Evolutionary conservation across 2,797 vertebrate genomes (phyloP).

Genomic region (Coilia nasus): DNA sequence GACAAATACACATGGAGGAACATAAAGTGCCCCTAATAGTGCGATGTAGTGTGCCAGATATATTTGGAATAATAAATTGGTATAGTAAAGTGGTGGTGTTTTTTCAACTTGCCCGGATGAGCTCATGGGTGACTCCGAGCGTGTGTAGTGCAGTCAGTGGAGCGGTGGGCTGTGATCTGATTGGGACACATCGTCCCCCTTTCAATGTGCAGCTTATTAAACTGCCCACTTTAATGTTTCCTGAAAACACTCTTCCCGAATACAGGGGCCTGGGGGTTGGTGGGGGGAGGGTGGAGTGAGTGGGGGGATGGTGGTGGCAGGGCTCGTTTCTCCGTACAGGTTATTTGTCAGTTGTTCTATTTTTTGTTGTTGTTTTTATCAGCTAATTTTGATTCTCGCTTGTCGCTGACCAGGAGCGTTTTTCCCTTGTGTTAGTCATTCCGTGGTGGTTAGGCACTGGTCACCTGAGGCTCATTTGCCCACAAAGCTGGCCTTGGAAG

Average conservation of each 20-base stretch:
- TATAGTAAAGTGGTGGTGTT: too few relatives aligned
- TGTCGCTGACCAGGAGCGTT: background rate
- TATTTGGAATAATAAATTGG: too few relatives aligned
- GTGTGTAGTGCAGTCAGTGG: background rate
- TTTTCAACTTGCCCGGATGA: background rate
- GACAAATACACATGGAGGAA: too few relatives aligned
- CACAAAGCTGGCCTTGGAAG: conserved; percentile 11
- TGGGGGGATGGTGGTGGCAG: too few relatives aligned
- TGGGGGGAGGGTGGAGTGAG: too few relatives aligned
- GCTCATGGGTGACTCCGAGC: background rate
- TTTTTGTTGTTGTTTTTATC: background rate
- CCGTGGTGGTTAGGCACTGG: background rate
- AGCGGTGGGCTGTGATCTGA: background rate
- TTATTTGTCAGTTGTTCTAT: background rate
- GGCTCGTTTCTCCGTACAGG: background rate
- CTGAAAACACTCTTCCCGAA: background rate
- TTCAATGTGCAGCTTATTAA: background rate
- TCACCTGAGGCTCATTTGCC: background rate
- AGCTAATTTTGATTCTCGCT: background rate
- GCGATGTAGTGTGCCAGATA: too few relatives aligned
- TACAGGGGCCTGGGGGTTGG: background rate
- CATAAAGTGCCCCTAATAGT: too few relatives aligned
- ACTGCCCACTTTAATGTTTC: background rate
- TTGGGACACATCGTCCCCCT: background rate
- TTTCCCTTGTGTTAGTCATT: conserved; percentile 19